Evolutionary conservation across 2,797 vertebrate genomes (phyloP).

Genomic region (Crypturellus tataupa): DNA sequence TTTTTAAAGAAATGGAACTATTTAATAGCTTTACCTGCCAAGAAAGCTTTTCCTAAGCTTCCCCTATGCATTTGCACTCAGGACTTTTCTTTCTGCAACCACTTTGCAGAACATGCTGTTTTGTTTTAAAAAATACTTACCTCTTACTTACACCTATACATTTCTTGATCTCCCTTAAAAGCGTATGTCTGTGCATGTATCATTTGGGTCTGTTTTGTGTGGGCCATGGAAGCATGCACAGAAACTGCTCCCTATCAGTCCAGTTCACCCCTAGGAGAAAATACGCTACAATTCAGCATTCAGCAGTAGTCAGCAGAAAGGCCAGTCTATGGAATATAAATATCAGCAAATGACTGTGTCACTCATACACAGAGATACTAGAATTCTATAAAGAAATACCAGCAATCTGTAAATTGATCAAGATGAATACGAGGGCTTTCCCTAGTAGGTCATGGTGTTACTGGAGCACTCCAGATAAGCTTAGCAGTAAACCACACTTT

Average conservation of each 20-base stretch:
- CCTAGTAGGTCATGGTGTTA: neutral
- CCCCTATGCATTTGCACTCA: neutral
- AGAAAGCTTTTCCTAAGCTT: neutral
- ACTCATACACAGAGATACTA: neutral
- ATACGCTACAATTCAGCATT: neutral
- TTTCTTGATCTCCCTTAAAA: neutral
- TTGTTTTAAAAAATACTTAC: neutral
- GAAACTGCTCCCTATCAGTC: neutral
- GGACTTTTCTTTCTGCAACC: neutral
- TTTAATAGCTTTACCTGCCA: neutral
- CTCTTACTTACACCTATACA: neutral
- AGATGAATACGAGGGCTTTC: neutral
- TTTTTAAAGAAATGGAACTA: neutral
- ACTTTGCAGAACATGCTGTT: neutral
- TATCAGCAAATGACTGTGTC: neutral
- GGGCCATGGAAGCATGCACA: neutral
- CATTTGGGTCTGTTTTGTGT: neutral
- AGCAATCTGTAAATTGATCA: neutral
- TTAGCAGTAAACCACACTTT: neutral
- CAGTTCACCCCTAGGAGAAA: neutral
- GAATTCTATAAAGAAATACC: neutral
- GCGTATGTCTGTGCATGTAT: neutral
- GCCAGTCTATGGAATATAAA: neutral
- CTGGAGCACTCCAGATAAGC: neutral
- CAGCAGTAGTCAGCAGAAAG: neutral